Conservation (phyloP, 2,888 invertebrate genomes). For the Hartigia nigra region DNA sequence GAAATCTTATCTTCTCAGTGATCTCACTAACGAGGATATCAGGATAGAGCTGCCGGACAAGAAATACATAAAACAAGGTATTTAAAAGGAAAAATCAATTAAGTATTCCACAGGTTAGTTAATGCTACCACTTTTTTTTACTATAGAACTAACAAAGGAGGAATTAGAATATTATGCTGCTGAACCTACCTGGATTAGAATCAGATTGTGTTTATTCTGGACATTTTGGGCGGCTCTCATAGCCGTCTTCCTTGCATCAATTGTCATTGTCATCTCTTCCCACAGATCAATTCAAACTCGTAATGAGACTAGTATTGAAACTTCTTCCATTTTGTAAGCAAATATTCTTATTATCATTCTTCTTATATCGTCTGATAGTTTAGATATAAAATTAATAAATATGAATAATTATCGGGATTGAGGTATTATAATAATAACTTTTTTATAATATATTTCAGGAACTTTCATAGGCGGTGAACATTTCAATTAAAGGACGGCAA, state of each 20-base stretch:
- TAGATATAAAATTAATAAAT: background rate
- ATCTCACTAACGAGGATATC: conserved; percentile 24
- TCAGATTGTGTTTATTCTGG: conserved; percentile 53
- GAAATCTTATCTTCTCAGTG: conserved; percentile 37
- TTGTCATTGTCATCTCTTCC: background rate
- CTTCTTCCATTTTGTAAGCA: background rate
- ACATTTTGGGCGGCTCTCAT: conserved; percentile 47
- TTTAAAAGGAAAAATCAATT: background rate
- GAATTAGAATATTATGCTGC: conserved; percentile 42
- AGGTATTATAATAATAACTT: background rate
- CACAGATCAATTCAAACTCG: background rate
- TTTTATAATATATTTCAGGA: background rate
- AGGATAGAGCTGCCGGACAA: conserved; percentile 23
- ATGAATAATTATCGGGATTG: background rate
- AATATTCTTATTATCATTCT: background rate
- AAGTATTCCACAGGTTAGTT: background rate
- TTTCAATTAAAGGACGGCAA: background rate
- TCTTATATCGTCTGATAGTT: background rate
- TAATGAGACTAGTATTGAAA: background rate
- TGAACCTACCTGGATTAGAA: conserved; percentile 47
- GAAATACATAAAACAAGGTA: conserved; percentile 13
- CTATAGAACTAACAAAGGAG: conserved; percentile 38
- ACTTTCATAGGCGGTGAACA: background rate
- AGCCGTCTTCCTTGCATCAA: conserved; percentile 29
- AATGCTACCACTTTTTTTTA: background rate